phyloP scores from a whole-genome alignment of 2,888 invertebrate genomes.

The Gymnocheta viridis region DNA sequence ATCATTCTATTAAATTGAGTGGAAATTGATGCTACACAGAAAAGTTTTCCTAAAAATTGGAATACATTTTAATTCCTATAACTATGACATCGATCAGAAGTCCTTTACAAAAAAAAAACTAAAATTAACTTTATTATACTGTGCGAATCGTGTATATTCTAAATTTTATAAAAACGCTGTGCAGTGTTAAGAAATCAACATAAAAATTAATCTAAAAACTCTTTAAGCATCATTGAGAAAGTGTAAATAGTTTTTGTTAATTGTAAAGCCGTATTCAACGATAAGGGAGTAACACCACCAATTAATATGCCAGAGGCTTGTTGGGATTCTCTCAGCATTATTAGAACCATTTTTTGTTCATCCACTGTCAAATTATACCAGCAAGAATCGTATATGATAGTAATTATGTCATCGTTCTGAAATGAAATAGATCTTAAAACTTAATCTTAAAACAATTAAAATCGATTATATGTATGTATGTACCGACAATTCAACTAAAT shows the following conservation, averaged over 20 bases:
- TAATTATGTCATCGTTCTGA: slow-evolving; percentile 37
- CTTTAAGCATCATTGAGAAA: slow-evolving; percentile 68
- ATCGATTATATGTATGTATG: neutral
- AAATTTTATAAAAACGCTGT: no score
- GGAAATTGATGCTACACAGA: no score
- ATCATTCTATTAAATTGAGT: no score
- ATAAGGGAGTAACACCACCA: slow-evolving; percentile 71
- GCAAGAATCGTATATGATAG: slow-evolving; percentile 71
- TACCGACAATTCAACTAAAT: slow-evolving; percentile 53
- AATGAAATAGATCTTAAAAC: neutral
- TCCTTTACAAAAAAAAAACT: no score
- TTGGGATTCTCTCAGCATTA: slow-evolving; percentile 74
- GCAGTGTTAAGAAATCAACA: neutral
- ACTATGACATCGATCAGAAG: no score
- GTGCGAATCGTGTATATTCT: no score
- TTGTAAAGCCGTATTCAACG: slow-evolving; percentile 72
- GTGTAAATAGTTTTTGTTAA: slow-evolving; percentile 73
- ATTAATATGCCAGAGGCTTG: slow-evolving; percentile 65
- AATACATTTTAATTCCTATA: no score
- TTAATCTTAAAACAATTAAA: neutral
- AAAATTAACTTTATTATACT: no score
- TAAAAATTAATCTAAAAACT: slow-evolving; percentile 32
- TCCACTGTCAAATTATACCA: slow-evolving; percentile 73
- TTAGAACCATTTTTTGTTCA: slow-evolving; percentile 71
- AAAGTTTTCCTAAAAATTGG: no score